Conservation (phyloP, 2,113 vertebrate genomes). For the Stigmatopora nigra region DNA sequence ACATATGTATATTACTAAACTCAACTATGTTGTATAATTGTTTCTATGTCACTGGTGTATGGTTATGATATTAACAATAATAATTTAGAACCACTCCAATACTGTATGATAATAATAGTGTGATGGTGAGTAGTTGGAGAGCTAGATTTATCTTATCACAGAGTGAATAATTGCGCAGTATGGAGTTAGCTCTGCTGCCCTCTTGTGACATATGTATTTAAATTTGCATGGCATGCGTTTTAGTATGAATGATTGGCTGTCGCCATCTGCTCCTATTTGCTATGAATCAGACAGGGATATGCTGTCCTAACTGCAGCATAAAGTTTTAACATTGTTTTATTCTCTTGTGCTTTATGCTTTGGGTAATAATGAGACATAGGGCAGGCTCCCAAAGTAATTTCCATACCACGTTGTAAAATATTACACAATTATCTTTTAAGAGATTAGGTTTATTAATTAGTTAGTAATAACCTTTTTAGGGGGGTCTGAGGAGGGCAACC, state of each 20-base stretch:
- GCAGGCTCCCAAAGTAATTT: background rate
- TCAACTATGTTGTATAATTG: no score
- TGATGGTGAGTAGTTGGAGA: background rate
- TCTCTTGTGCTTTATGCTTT: no score
- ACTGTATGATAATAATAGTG: background rate
- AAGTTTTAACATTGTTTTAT: no score
- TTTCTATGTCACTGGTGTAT: background rate
- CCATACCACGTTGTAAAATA: background rate
- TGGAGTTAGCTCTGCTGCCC: slow-evolving; percentile 17
- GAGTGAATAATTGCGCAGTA: background rate
- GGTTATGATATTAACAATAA: background rate
- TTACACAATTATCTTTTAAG: background rate
- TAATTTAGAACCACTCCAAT: background rate
- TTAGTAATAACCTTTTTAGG: background rate
- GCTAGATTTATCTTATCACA: background rate
- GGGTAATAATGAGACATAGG: no score
- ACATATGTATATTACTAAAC: no score
- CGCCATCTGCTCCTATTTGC: background rate
- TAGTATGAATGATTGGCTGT: no score
- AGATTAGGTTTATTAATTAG: slow-evolving; percentile 1
- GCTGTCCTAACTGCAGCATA: background rate
- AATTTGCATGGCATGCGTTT: no score
- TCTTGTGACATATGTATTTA: slow-evolving; percentile 14
- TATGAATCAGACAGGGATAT: background rate
- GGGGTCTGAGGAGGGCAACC: background rate